A percentile compares a stretch with the other conserved stretches of the same genome.
Conservation (phyloP, 2,888 invertebrate genomes). For the Drosophila anomelani region DNA sequence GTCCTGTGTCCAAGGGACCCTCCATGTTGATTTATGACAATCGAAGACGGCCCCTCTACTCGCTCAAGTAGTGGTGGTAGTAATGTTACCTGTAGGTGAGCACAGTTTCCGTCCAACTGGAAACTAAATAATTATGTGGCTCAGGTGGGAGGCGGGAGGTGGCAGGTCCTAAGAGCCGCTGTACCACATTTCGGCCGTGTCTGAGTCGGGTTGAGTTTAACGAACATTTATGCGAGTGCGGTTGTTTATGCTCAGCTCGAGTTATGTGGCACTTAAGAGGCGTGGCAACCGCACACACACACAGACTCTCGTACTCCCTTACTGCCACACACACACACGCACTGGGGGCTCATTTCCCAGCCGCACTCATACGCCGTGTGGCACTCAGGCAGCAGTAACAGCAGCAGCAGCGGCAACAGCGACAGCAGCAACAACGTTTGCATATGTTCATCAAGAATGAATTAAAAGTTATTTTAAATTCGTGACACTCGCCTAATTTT, state of each 20-base stretch:
- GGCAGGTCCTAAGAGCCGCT: background rate
- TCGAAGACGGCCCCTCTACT: constrained; percentile 62
- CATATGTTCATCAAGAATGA: constrained; percentile 79
- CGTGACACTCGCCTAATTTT: constrained; percentile 81
- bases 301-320: constrained; percentile 4
- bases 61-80: constrained; percentile 53
- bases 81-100: constrained; percentile 39
- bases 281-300: constrained; percentile 54
- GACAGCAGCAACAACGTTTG: constrained; percentile 39
- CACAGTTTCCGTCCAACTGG: constrained; percentile 69
- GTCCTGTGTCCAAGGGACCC: constrained; percentile 8
- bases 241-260: constrained; percentile 79
- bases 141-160: constrained; percentile 26
- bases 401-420: constrained; percentile 7
- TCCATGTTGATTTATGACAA: constrained; percentile 78
- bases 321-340: constrained; percentile 17
- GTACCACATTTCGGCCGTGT: constrained; percentile 21
- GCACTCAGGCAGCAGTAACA: constrained; percentile 26
- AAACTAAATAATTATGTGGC: constrained; percentile 78
- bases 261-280: constrained; percentile 74
- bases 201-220: constrained; percentile 58
- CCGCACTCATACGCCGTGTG: constrained; percentile 74
- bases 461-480: constrained; percentile 82
- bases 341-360: constrained; percentile 64
- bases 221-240: constrained; percentile 78